These are phyloP conservation scores for Acholoe squamosa DNA, from an alignment of 2,888 invertebrate genomes.

Conservation along the genomic window DNA sequence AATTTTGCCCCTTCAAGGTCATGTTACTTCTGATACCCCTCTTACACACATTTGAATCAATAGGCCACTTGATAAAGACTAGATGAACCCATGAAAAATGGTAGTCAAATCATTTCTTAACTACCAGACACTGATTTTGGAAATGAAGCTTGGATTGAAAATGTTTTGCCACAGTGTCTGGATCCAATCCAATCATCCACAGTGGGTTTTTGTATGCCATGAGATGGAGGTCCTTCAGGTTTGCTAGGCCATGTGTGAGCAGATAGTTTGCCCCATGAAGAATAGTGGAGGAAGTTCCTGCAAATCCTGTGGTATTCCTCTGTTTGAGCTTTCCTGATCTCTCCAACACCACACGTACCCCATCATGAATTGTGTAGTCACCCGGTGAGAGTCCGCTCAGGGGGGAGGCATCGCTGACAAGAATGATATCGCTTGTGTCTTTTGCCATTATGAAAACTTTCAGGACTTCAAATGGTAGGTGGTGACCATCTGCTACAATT, in stretches of 20 bases:
- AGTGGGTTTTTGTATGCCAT: background rate
- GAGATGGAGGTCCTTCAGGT: background rate
- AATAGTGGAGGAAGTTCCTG: background rate
- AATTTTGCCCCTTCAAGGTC: too few species aligned
- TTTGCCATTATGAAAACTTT: background rate
- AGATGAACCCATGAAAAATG: too few species aligned
- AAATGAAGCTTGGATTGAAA: background rate
- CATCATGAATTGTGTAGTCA: constrained; percentile 9
- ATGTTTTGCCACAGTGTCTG: background rate
- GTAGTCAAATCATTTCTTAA: too few species aligned
- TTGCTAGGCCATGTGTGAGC: background rate
- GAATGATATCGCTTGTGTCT: background rate
- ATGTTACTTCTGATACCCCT: too few species aligned
- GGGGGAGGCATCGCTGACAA: background rate
- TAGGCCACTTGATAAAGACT: too few species aligned
- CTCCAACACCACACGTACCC: background rate
- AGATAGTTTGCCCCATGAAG: constrained; percentile 8
- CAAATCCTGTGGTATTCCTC: background rate
- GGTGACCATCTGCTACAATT: constrained; percentile 25
- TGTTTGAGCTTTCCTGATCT: background rate
- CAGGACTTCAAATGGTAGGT: background rate
- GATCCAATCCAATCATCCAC: background rate
- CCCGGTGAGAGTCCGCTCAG: background rate
- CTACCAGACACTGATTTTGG: background rate
- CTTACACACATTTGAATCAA: too few species aligned